Evolutionary conservation across 2,113 vertebrate genomes (phyloP).

Genomic region (Ciconia stormi): DNA sequence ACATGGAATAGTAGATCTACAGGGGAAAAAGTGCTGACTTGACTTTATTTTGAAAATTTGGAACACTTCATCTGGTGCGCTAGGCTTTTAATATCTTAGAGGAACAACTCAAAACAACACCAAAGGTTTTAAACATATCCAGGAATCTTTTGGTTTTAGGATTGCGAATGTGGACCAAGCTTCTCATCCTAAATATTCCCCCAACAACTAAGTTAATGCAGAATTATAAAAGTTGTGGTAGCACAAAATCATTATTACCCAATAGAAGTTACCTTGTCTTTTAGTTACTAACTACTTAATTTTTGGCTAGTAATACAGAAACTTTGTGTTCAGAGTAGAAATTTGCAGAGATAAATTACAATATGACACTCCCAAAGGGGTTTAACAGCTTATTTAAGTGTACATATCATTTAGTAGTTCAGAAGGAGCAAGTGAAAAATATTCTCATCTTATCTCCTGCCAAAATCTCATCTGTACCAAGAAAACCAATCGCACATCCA

Average conservation of each 20-base stretch:
- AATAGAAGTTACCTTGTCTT: neutral
- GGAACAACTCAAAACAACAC: neutral
- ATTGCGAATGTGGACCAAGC: neutral
- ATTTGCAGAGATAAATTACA: neutral
- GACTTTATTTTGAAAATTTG: neutral
- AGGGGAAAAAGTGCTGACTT: neutral
- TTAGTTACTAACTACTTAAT: neutral
- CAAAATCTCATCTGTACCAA: neutral
- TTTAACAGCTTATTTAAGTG: neutral
- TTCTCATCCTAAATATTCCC: neutral
- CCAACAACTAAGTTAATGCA: neutral
- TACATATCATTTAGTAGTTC: neutral
- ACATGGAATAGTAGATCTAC: neutral
- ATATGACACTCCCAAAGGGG: neutral
- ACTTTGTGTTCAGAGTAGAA: neutral
- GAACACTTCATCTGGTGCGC: neutral
- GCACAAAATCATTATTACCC: neutral
- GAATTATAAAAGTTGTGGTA: neutral
- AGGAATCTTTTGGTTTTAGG: neutral
- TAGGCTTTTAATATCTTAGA: neutral
- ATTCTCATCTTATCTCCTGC: neutral
- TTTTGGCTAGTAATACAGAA: neutral
- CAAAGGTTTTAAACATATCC: neutral
- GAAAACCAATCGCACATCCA: neutral
- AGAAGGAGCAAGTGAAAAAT: neutral